Evolutionary conservation across 2,113 vertebrate genomes (phyloP).

Genomic region (Dasyornis broadbenti): DNA sequence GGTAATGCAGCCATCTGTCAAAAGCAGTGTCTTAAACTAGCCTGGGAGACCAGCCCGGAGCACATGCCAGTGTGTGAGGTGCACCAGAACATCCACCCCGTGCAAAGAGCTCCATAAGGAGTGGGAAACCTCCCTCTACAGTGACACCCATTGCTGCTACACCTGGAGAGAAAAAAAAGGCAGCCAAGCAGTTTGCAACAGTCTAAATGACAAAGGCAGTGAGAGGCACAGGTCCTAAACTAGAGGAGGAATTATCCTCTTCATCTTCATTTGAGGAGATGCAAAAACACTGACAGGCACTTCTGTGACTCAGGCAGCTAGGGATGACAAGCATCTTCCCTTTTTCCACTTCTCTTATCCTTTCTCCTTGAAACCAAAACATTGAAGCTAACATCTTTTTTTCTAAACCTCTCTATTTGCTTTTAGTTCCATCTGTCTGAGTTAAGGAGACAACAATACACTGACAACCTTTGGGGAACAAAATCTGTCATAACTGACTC

Average conservation of each 20-base stretch:
- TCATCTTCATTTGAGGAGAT: neutral
- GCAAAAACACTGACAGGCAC: neutral
- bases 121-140: neutral
- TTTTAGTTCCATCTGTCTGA: neutral
- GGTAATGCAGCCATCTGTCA: neutral
- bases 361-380: neutral
- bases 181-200: neutral
- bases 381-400: neutral
- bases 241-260: neutral
- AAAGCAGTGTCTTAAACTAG: neutral
- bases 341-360: neutral
- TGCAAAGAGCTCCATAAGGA: neutral
- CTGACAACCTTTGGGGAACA: neutral
- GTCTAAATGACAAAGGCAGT: neutral
- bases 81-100: neutral
- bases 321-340: neutral
- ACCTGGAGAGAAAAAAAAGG: neutral
- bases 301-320: neutral
- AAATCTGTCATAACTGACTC: neutral
- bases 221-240: neutral
- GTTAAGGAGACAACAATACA: neutral
- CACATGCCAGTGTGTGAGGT: neutral
- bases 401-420: neutral
- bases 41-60: neutral
- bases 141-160: neutral